phyloP scores from a whole-genome alignment of 2,113 vertebrate species.

The Lophura nycthemera region DNA sequence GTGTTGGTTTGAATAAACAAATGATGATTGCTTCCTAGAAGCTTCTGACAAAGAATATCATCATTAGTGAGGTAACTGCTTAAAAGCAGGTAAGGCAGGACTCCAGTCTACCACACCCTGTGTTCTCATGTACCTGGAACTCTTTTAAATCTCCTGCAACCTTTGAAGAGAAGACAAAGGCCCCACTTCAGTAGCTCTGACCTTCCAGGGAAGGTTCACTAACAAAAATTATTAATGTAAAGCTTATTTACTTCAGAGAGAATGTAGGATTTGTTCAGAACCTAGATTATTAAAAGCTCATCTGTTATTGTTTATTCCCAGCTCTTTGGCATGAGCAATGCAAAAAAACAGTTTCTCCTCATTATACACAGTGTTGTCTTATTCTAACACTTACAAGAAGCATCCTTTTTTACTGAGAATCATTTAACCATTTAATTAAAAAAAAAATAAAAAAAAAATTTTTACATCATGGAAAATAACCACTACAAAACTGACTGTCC shows the following conservation, averaged over 20 bases:
- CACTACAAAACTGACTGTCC: conserved; percentile 5
- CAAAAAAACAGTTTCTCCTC: neutral
- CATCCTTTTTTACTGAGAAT: conserved; percentile 18
- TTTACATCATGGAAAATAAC: conserved; percentile 34
- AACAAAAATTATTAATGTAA: neutral
- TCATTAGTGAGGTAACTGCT: neutral
- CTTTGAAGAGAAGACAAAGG: neutral
- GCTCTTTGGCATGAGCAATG: neutral
- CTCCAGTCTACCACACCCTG: conserved; percentile 9
- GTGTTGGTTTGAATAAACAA: conserved; percentile 46
- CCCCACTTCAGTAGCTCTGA: neutral
- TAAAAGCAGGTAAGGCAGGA: conserved; percentile 32
- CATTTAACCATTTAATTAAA: neutral
- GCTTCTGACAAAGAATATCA: neutral
- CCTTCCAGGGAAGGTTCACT: neutral
- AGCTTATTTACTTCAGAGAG: neutral
- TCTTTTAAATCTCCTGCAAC: neutral
- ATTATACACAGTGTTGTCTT: neutral
- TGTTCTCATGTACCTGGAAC: conserved; percentile 2
- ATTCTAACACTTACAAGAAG: neutral
- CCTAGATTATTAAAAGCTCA: neutral
- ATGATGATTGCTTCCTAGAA: neutral
- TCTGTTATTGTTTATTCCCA: neutral
- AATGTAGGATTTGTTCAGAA: neutral
- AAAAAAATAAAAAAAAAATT: neutral